Evolutionary conservation across 2,113 vertebrate species (phyloP), one percentile per base, ranked within the genome.

Genomic region (Beaufortia kweichowensis): DNA sequence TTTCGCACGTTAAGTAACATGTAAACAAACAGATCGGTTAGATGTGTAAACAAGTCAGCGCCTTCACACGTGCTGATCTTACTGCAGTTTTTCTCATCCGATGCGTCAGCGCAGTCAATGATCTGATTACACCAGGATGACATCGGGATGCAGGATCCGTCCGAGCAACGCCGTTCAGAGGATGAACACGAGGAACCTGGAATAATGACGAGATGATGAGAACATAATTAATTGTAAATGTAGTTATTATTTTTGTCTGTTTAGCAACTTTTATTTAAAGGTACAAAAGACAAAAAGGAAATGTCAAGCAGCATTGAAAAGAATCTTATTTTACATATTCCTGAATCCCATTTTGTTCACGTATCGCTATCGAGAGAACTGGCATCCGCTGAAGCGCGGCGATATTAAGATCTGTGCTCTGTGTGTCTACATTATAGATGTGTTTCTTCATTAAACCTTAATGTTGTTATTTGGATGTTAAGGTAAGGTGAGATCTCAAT

Each of bases 51-150:
- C 35, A 31, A 28, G 41, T 48, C 6, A 29, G 55, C 19, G 12
- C 60, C 12, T 48, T 48, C 59, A 26, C 17, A 23, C 35, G 41
- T 17, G 55, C 23, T 59, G 56, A 65, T 81, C 94, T 94, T 88
- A 95, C 94, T 91, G 84, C 94, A 95, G 78, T 79, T 91, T 86
- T 92, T 94, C 79, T 95, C 94, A 76, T 96, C 94, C 0, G 94
- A 94, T 76, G 93, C 93, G 75, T 96, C 94, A 57, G 89, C 87
- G 70, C 94, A 96, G 61, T 96, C 94, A 17, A 94, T 86, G 83
- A 94, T 88, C 87, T 94, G 94, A 89, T 96, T 94, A 87, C 94
- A 96, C 41, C 24, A 90, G 4, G 94, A 91, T 1, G 94, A 90
- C 86, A 89, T 91, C 24, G 90, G 88, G 26, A 96, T 68, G 72